phyloP scores from a whole-genome alignment of 2,888 invertebrate genomes.

The Dasysyrphus tricinctus region DNA sequence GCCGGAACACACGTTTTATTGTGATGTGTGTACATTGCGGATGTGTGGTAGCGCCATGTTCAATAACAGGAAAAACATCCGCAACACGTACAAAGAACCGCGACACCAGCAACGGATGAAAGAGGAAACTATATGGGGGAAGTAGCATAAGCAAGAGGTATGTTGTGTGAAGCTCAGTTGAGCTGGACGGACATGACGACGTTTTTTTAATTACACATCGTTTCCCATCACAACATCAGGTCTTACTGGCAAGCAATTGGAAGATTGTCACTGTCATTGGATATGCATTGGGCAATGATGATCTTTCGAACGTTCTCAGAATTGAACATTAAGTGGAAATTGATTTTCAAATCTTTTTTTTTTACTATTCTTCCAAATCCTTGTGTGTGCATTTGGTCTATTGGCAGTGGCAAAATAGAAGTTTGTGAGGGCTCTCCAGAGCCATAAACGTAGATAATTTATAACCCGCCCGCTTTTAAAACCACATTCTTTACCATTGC shows the following conservation, averaged over 20 bases:
- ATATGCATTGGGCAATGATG: constrained; percentile 25
- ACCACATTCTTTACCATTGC: no score
- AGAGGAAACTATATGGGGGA: constrained; percentile 25
- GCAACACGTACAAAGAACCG: constrained; percentile 66
- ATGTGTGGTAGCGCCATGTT: constrained; percentile 56
- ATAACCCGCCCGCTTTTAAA: no score
- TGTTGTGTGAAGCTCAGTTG: constrained; percentile 11
- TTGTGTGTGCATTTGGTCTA: neutral
- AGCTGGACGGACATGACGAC: constrained; percentile 49
- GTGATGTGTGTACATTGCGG: constrained; percentile 44
- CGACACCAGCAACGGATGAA: constrained; percentile 46
- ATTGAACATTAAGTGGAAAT: constrained; percentile 54
- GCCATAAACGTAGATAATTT: no score
- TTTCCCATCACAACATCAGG: constrained; percentile 18
- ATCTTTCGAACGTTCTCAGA: constrained; percentile 33
- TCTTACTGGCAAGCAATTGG: constrained; percentile 23
- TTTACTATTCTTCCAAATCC: neutral
- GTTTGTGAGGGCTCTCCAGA: neutral
- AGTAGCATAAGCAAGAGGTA: constrained; percentile 16
- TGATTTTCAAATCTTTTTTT: constrained; percentile 33
- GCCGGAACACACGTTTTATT: constrained; percentile 26
- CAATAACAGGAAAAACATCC: constrained; percentile 71
- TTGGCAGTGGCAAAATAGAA: neutral
- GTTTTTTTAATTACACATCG: constrained; percentile 67
- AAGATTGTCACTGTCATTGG: constrained; percentile 30